Base-by-base conservation (phyloP, 2,888 invertebrate genomes). In the Chrysolina haemoptera region DNA sequence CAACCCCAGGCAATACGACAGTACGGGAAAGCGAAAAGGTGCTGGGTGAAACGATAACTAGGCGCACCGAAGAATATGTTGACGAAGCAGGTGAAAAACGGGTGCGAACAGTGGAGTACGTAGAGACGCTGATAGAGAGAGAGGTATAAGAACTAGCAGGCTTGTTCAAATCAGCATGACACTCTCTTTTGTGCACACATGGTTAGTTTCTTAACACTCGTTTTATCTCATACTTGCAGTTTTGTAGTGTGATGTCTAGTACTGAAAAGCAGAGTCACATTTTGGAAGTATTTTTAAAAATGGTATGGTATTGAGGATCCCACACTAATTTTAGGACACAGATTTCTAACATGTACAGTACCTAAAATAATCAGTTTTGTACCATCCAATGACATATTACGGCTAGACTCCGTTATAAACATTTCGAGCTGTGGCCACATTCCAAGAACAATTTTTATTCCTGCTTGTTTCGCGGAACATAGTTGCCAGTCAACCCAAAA, bases 91-190 rank as follows among this genome's bases (percentile, higher is more conserved):
- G 96, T 85, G 94, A 94, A 89, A 93, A 93, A 88, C 94, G 93
- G 90, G 93, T 96, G 88, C 92, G 96, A 90, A 96, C 96, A 85
- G 93, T 96, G 89, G 96, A 96, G 91, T 96, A 96, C 91, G 95
- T 96, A 90, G 96, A 96, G 92, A 96, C 96, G 92, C 93, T 96
- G 90, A 96, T 96, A 91, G 96, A 96, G 90, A 96, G 94, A 92
- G 96, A 96, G 96, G 96, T 96, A 96, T 86, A 86, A 77, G 77
- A 74, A 73, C 62, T 73, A 75, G 76, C 70, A 48, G 76, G 76
- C 71, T 75, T 75, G 72, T 72, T 55, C 73, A 76, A 80, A 77
- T 76, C 83, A 84, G 84, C 85, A 85, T 85, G 85, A 79, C 77
- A 81, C 80, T 82, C 78, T 80, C 75, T 78, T 78, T 73, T 81